Percentiles rank a stretch among this genome's conserved stretches.
Evolutionary conservation across 2,113 vertebrate genomes (phyloP).

Genomic region (Aramus guarauna): DNA sequence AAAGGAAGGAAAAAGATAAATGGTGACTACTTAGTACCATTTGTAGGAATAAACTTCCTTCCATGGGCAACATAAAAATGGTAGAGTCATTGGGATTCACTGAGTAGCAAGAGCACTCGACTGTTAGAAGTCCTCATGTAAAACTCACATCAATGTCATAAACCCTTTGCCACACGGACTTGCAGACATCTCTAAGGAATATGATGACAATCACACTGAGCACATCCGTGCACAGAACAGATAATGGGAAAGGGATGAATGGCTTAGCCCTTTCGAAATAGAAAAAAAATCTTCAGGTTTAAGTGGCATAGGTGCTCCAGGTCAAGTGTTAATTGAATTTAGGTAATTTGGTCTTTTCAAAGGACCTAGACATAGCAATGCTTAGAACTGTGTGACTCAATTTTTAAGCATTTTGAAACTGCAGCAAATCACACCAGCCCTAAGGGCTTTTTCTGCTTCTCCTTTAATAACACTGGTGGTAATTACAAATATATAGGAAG

Average conservation of each 20-base stretch:
- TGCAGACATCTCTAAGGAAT: neutral
- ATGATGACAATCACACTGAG: neutral
- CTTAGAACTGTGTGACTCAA: neutral
- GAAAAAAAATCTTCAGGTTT: neutral
- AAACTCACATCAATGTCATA: slow-evolving; percentile 24
- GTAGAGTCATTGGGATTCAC: neutral
- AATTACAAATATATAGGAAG: neutral
- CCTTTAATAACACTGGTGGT: neutral
- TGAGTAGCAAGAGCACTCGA: neutral
- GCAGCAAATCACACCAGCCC: neutral
- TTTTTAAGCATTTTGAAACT: neutral
- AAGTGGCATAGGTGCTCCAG: neutral
- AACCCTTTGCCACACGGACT: neutral
- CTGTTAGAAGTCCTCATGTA: neutral
- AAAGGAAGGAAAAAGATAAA: neutral
- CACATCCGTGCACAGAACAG: neutral
- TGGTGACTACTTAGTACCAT: neutral
- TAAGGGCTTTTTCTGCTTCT: neutral
- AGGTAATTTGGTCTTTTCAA: neutral
- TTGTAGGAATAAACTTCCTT: neutral
- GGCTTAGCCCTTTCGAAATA: neutral
- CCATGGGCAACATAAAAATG: neutral
- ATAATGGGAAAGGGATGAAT: slow-evolving; percentile 11
- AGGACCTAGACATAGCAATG: neutral
- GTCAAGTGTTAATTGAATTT: neutral